Base-by-base conservation (phyloP, 1,140 invertebrate genomes). In the Cylas formicarius region DNA sequence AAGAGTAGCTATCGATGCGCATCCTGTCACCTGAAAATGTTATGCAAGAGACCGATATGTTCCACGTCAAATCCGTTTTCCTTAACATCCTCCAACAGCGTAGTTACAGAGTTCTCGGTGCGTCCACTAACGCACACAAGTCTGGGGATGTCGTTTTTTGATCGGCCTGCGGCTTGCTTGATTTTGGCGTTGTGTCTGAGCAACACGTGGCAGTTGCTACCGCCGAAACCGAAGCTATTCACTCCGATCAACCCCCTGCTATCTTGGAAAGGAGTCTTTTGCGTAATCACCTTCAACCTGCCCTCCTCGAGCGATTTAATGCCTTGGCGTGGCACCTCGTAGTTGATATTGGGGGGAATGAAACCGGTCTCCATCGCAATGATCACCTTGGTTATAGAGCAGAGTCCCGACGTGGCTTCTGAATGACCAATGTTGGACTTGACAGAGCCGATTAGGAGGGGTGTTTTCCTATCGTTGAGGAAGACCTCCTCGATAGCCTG, bases 371-470 rank as follows among this genome's bases (percentile, higher is more conserved):
- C 78, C 67, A 89, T 84, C 0, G 83, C 77, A 29, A 91, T 70
- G 19, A 70, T 39, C 9, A 90, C 82, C 71, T 95, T 95, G 3
- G 82, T 78, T 23, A 95, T 55, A 1, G 86, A 84, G 62, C 85
- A 89, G 0, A 89, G 66, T 44, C 91, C 91, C 22, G 90, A 92
- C 2, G 85, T 84, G 5, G 90, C 82, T 67, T 97, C 94, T 1
- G 86, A 77, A 63, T 97, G 94, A 0, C 94, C 94, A 58, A 95
- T 74, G 66, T 95, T 96, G 0, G 90, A 91, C 62, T 97, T 97
- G 1, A 93, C 74, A 0, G 91, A 90, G 4, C 93, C 93, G 50
- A 97, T 84, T 19, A 76, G 65, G 0, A 97, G 68, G 0, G 91
- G 86, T 1, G 67, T 70, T 0, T 56, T 70, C 13, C 82, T 69